Conservation (phyloP, 1,140 invertebrate species). For the Eueides isabella region DNA sequence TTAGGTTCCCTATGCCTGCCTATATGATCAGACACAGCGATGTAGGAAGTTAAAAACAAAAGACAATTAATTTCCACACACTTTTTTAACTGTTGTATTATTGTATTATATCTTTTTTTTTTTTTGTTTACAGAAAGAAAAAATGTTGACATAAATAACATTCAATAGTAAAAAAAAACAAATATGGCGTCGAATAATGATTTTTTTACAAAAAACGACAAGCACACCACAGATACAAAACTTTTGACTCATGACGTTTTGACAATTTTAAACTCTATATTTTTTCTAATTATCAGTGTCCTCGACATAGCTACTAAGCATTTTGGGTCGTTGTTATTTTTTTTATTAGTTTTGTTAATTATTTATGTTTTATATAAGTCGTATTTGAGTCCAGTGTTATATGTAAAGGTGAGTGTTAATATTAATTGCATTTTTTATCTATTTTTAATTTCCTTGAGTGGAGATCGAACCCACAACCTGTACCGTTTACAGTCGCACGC, state of each 20-base stretch:
- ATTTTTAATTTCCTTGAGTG: too few relatives aligned
- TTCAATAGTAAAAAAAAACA: not conserved
- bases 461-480: too few relatives aligned
- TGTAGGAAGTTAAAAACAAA: not conserved
- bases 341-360: conserved; percentile 44
- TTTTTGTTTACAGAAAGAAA: not conserved
- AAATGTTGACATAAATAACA: not conserved
- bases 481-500: too few relatives aligned
- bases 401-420: conserved; percentile 59
- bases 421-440: too few relatives aligned
- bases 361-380: conserved; percentile 54
- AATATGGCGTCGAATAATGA: not conserved
- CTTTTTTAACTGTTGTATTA: too few relatives aligned
- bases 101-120: not conserved
- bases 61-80: not conserved
- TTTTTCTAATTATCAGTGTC: not conserved
- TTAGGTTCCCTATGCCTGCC: not conserved
- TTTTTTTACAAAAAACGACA: not conserved
- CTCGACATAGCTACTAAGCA: not conserved
- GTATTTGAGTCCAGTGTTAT: conserved; percentile 57
- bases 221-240: not conserved
- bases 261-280: not conserved
- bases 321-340: conserved; percentile 18
- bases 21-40: not conserved
- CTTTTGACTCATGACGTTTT: not conserved